These are phyloP conservation scores for Lymantria monacha DNA, from an alignment of 2,888 invertebrate genomes.

Conservation along the genomic window DNA sequence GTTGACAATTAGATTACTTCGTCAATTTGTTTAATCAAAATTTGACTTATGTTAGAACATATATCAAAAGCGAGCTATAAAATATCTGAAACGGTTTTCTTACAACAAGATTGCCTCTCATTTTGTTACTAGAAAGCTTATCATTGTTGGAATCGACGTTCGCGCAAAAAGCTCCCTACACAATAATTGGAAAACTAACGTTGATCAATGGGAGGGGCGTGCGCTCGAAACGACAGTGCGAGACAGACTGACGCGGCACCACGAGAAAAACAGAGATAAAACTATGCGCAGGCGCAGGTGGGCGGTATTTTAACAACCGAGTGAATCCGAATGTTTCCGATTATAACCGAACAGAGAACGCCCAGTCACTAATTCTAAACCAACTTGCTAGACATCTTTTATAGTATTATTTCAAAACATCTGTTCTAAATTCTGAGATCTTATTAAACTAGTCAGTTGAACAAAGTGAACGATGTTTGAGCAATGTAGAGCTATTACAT, in stretches of 20 bases:
- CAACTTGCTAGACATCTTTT: conserved; percentile 51
- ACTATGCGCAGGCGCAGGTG: conserved; percentile 45
- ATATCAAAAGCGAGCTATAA: no score
- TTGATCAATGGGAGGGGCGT: conserved; percentile 64
- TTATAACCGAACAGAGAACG: conserved; percentile 58
- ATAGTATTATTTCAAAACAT: conserved; percentile 20
- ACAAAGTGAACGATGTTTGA: conserved; percentile 56
- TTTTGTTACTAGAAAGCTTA: conserved; percentile 66
- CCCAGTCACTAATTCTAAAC: conserved; percentile 60
- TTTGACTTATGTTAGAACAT: no score
- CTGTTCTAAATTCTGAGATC: conserved; percentile 25
- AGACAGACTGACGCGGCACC: conserved; percentile 44
- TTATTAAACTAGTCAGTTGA: conserved; percentile 33
- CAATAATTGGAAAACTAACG: conserved; percentile 77
- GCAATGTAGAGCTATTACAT: conserved; percentile 51
- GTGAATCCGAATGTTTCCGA: conserved; percentile 61
- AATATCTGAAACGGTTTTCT: no score
- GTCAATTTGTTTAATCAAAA: no score
- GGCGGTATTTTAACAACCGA: conserved; percentile 62
- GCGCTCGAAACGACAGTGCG: conserved; percentile 38
- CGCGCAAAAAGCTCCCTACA: conserved; percentile 71
- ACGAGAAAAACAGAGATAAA: conserved; percentile 47
- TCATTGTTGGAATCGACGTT: conserved; percentile 59
- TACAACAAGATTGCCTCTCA: conserved; percentile 5
- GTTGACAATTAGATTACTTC: no score